These are phyloP conservation scores for Synanthedon andrenaeformis DNA, from an alignment of 2,888 invertebrate species.

Conservation along the genomic window DNA sequence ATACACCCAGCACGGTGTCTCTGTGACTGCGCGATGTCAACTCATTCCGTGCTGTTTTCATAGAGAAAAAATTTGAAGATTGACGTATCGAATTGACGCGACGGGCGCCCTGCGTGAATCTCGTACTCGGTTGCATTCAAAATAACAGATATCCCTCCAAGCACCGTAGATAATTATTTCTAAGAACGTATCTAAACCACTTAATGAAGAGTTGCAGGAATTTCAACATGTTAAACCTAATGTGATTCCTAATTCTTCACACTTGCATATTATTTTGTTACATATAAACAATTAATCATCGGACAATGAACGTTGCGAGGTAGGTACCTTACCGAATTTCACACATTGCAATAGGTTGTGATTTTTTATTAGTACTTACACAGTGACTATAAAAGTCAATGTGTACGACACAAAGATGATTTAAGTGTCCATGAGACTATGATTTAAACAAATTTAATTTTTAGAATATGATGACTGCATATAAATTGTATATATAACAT, in stretches of 20 bases:
- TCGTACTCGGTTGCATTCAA: constrained; percentile 35
- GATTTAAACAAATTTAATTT: no score
- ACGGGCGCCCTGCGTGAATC: constrained; percentile 53
- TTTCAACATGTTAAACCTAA: constrained; percentile 25
- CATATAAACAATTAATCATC: background rate
- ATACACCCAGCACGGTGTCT: constrained; percentile 47
- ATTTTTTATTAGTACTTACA: no score
- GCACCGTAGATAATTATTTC: constrained; percentile 66
- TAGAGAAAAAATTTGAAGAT: constrained; percentile 54
- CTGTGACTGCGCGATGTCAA: constrained; percentile 56
- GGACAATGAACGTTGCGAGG: background rate
- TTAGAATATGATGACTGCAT: no score
- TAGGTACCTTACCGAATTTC: no score
- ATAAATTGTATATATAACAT: no score
- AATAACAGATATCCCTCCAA: constrained; percentile 39
- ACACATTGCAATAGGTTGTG: no score
- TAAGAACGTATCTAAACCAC: constrained; percentile 44
- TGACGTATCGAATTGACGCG: constrained; percentile 64
- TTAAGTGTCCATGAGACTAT: no score
- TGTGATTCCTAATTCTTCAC: constrained; percentile 32
- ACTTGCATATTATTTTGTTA: no score
- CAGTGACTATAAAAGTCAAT: no score
- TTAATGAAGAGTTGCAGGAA: constrained; percentile 56
- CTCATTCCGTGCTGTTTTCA: constrained; percentile 64
- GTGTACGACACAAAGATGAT: no score